Percentiles rank a stretch among this genome's conserved stretches.
Conservation (phyloP, 1,140 invertebrate species). For the Araneus ventricosus region DNA sequence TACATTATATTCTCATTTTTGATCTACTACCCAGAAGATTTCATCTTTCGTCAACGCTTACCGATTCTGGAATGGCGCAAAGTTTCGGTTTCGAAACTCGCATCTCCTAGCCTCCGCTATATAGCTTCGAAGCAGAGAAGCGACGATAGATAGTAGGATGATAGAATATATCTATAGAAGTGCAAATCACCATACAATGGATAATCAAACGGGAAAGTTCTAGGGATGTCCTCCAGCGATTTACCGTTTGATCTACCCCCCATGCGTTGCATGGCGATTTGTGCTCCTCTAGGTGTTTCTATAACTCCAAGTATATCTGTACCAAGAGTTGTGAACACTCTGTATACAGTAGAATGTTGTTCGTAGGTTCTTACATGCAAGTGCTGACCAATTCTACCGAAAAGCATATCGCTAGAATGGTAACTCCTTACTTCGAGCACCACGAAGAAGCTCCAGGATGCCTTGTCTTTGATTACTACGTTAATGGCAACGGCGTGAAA, state of each 20-base stretch:
- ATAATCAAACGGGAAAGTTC: too few relatives aligned
- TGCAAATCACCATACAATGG: too few relatives aligned
- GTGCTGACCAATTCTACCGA: constrained; percentile 7
- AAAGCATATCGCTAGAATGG: background rate
- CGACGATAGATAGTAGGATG: too few relatives aligned
- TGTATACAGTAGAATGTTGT: too few relatives aligned
- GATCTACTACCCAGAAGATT: background rate
- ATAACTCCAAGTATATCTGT: too few relatives aligned
- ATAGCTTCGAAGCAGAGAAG: too few relatives aligned
- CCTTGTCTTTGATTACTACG: constrained; percentile 16
- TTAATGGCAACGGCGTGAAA: background rate
- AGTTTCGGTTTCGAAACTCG: background rate
- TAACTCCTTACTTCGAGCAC: constrained; percentile 58
- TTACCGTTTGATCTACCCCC: too few relatives aligned
- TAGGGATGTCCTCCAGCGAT: too few relatives aligned
- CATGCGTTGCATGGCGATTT: too few relatives aligned
- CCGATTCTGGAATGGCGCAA: background rate
- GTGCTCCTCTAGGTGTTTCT: too few relatives aligned
- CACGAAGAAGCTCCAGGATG: constrained; percentile 30
- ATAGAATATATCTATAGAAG: too few relatives aligned
- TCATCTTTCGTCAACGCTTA: background rate
- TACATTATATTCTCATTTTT: background rate
- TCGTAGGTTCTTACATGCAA: background rate
- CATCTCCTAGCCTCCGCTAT: background rate
- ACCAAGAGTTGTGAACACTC: too few relatives aligned